A percentile compares a stretch with the other conserved stretches of the same genome.
Evolutionary conservation across 2,113 vertebrate species (phyloP).

Genomic region (Donacobius atricapilla): DNA sequence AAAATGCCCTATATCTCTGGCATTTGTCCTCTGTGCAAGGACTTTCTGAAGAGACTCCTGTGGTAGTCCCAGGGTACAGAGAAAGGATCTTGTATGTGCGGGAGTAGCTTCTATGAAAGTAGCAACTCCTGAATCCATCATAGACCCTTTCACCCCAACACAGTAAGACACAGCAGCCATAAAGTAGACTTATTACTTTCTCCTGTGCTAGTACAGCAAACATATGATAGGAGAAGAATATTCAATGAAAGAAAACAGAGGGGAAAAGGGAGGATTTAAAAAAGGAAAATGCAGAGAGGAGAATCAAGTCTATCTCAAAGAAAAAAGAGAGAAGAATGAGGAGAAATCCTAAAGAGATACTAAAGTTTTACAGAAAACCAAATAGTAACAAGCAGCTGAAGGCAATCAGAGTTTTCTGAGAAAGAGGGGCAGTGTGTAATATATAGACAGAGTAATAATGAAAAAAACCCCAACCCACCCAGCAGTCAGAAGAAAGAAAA

Average conservation of each 20-base stretch:
- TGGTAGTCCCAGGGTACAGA: not conserved
- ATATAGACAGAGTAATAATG: not conserved
- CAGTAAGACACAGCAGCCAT: not conserved
- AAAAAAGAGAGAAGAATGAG: not conserved
- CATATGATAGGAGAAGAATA: not conserved
- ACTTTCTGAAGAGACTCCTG: not conserved
- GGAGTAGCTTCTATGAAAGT: not conserved
- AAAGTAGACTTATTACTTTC: not conserved
- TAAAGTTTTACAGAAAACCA: not conserved
- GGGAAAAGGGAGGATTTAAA: not conserved
- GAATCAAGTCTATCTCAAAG: not conserved
- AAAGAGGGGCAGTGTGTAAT: not conserved
- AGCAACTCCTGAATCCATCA: not conserved
- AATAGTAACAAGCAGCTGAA: not conserved
- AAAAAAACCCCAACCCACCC: not conserved
- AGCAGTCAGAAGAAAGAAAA: not conserved
- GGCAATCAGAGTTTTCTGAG: not conserved
- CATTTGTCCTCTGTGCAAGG: not conserved
- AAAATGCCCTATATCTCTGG: not conserved
- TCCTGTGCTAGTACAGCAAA: not conserved
- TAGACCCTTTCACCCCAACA: accelerated
- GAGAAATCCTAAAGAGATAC: not conserved
- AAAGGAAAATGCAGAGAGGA: not conserved
- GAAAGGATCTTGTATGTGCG: not conserved
- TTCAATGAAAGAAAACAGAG: not conserved